A percentile compares a stretch with the other conserved stretches of the same genome.
These are phyloP conservation scores for Zoroaster sp. DNA, from an alignment of 53 echinoderm and acorn worm genomes.

Conservation along the genomic window DNA sequence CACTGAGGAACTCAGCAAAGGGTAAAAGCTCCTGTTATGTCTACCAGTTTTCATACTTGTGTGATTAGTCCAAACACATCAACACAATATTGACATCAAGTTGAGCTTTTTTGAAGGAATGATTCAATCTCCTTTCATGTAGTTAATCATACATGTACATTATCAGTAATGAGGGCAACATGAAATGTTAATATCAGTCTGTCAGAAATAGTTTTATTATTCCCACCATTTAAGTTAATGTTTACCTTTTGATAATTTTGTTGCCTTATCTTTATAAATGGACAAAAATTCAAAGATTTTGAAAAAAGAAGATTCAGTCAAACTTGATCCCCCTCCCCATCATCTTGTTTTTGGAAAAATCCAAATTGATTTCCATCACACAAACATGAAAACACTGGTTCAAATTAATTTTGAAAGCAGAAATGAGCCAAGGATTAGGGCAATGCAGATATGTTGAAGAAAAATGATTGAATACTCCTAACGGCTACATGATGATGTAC, in stretches of 20 bases:
- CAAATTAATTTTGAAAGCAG: background rate
- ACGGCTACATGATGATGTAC: too few species aligned
- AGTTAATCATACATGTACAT: too few species aligned
- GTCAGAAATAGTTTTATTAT: too few species aligned
- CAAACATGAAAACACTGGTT: background rate
- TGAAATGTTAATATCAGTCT: too few species aligned
- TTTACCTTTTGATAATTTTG: background rate
- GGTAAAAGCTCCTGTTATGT: conserved; percentile 1
- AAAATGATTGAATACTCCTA: background rate
- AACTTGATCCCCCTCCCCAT: too few species aligned
- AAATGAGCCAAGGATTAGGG: background rate
- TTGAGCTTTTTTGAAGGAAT: too few species aligned
- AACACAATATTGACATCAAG: too few species aligned
- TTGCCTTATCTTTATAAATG: background rate
- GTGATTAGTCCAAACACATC: background rate
- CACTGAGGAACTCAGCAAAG: conserved; percentile 27
- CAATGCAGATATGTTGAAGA: background rate
- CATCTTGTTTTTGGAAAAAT: too few species aligned
- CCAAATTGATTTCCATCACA: too few species aligned
- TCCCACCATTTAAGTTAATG: too few species aligned
- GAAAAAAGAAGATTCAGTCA: background rate
- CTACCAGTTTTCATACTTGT: conserved; percentile 4
- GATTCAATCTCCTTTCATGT: too few species aligned
- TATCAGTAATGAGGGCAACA: too few species aligned
- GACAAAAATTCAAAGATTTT: background rate